Base-by-base conservation (phyloP, 2,113 vertebrate genomes). In the Chionodraco myersi region DNA sequence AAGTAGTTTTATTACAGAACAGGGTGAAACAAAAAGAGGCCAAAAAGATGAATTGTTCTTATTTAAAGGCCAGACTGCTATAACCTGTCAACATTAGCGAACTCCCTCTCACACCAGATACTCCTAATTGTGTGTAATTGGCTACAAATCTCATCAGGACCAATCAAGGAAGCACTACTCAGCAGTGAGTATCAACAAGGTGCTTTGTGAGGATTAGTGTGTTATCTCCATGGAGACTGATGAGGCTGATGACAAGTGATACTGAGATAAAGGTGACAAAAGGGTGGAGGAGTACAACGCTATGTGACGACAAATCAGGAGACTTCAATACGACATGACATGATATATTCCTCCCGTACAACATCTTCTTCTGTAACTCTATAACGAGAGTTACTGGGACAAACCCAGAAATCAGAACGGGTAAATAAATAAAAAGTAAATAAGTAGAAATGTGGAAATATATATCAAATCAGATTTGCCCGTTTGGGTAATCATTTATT, bases 221-320 rank as follows among this genome's bases (percentile, higher is more conserved):
- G 30, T 45, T 10, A 60, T 79, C 77, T 1, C 75, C 44, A 82
- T 72, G 51, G 79, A 69, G 68, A 80, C 68, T 12, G 64, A 73
- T 36, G 52, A 77, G 26, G 54, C 51, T 9, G 72, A 56, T 47
- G 3, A 16, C 23, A 71, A 54, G 36, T 41, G 36, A 41, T 41
- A 6, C 36, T 41, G 7, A 30, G 30, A 30, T 30, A 30, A 30
- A 30, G 58, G 47, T 16, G n/a, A 26, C 72, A 16, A 41, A 54
- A 65, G 34, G 64, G 60, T 18, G 47, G 30, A 60, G 47, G 71
- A 59, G 52, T 59, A 11, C 63, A n/a, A 41, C 5, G 15, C 45
- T 1, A 26, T 36, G 14, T 21, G 41, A 70, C 52, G 72, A 49
- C 26, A 67, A 34, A 13, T 34, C 13, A 59, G 57, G 54, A 26